Percentiles rank a stretch among this genome's conserved stretches.
Conservation (phyloP, 2,797 vertebrate genomes). For the Enteromius argenteus region DNA sequence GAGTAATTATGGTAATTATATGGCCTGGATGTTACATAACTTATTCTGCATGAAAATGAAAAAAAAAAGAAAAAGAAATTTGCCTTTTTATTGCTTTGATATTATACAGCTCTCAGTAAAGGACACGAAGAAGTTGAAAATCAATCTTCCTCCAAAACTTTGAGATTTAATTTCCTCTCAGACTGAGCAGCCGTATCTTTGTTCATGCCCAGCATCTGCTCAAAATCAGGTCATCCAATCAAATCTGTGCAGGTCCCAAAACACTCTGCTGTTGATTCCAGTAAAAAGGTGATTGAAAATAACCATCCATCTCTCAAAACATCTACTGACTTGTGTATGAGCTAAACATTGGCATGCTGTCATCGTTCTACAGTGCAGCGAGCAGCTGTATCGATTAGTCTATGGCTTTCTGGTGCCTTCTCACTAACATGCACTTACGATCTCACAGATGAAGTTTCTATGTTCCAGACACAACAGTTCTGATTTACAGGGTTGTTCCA, state of each 20-base stretch:
- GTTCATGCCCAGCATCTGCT: background rate
- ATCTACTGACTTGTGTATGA: slow-evolving; percentile 10
- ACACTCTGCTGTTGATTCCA: slow-evolving; percentile 18
- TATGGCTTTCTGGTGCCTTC: slow-evolving; percentile 20
- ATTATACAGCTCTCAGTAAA: background rate
- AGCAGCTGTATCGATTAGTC: slow-evolving; percentile 34
- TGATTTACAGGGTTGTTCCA: slow-evolving; percentile 39
- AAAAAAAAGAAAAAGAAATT: background rate
- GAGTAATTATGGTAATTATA: slow-evolving; percentile 48
- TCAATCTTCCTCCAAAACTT: slow-evolving; percentile 8
- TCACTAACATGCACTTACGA: slow-evolving; percentile 8
- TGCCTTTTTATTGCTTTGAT: slow-evolving; percentile 4
- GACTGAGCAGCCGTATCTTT: slow-evolving; percentile 5
- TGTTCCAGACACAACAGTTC: slow-evolving; percentile 41
- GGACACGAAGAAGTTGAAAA: background rate
- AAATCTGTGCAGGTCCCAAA: slow-evolving; percentile 8
- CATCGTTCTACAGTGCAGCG: slow-evolving; percentile 4
- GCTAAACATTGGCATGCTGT: slow-evolving; percentile 32
- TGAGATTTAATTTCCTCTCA: slow-evolving; percentile 10
- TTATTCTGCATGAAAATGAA: slow-evolving; percentile 26
- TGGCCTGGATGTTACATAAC: slow-evolving; percentile 49
- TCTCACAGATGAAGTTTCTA: slow-evolving; percentile 24
- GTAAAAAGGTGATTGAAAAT: slow-evolving; percentile 1
- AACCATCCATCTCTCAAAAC: slow-evolving; percentile 22
- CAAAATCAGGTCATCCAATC: slow-evolving; percentile 32